phyloP scores from a whole-genome alignment of 2,888 invertebrate species.

The Caenorhabditis imperialis region DNA sequence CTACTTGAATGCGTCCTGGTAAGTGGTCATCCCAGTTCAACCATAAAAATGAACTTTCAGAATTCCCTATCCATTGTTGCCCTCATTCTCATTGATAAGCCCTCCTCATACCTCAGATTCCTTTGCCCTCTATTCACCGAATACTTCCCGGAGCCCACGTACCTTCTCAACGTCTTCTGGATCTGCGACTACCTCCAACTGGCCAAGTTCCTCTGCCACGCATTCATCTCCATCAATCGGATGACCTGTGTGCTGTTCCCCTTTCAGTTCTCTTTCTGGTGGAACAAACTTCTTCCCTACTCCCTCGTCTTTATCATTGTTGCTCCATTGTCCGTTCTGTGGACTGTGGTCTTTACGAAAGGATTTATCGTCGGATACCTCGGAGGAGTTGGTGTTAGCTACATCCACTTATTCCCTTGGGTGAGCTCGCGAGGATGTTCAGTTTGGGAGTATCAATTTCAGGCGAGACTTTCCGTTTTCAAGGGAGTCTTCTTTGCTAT shows the following conservation, averaged over 20 bases:
- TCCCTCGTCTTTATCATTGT: background rate
- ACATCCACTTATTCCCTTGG: background rate
- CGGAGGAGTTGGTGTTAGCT: slow-evolving; percentile 1
- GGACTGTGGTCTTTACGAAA: slow-evolving; percentile 1
- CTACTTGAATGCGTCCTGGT: slow-evolving; percentile 6
- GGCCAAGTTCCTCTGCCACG: slow-evolving; percentile 12
- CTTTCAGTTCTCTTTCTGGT: slow-evolving; percentile 2
- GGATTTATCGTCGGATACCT: background rate
- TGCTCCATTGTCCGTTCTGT: background rate
- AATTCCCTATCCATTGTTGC: background rate
- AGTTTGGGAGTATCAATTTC: too few species aligned
- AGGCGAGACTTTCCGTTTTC: background rate
- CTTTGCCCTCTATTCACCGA: background rate
- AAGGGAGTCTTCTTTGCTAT: background rate
- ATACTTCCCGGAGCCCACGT: background rate
- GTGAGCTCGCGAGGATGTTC: background rate
- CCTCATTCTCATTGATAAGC: slow-evolving; percentile 1
- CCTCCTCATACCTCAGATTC: background rate
- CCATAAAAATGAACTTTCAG: background rate
- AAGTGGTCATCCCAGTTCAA: background rate
- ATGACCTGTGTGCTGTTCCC: slow-evolving; percentile 2
- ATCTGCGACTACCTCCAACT: slow-evolving; percentile 17
- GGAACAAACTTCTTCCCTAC: background rate
- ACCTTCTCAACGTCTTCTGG: slow-evolving; percentile 11
- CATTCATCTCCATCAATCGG: slow-evolving; percentile 5